Evolutionary conservation across 2,888 invertebrate genomes (phyloP), one percentile per base, ranked within the genome.

Genomic region (Netelia inedita): DNA sequence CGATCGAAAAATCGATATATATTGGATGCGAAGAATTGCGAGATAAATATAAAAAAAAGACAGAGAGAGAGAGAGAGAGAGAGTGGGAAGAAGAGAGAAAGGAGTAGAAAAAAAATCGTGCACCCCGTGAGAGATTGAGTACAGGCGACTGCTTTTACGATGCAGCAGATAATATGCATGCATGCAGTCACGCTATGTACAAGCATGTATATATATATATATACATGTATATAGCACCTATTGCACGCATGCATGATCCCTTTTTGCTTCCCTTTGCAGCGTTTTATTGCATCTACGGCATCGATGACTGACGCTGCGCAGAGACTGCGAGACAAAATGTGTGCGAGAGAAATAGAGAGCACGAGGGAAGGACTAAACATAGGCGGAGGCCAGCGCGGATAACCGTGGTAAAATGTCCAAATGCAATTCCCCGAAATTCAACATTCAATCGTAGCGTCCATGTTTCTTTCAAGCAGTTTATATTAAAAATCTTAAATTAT

Each of bases 281-380:
- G 68, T 68, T 68, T 68, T 68, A 68, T 68, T 50, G 68, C 68
- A 63, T 11, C 10, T 50, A 21, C 50, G 21, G 11, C 50, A 43
- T 21, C 46, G 46, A 68, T 50, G 46, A 21, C 50, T 50, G 68
- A 68, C 43, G 19, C 43, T 68, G 21, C 50, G 21, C 3, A 28
- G 28, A 5, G 28, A 28, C 28, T 28, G 28, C 28, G 28, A 28
- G 5, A 28, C 28, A 28, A 6, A 28, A 19, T 68, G 43, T 14
- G 23, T 23, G 46, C 46, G 23, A 68, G 46, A n/a, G 50, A 50
- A 21, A 68, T 46, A 46, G 66, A 16, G 68, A 68, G 50, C 43
- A 11, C 35, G 14, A 19, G 50, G 46, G 16, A 46, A 23, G 6
- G 11, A 46, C 9, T 11, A 46, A 46, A 46, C 2, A 1, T 6